A percentile compares a stretch with the other conserved stretches of the same genome.
Conservation (phyloP, 2,113 vertebrate genomes). For the Sphyrna mokarran region DNA sequence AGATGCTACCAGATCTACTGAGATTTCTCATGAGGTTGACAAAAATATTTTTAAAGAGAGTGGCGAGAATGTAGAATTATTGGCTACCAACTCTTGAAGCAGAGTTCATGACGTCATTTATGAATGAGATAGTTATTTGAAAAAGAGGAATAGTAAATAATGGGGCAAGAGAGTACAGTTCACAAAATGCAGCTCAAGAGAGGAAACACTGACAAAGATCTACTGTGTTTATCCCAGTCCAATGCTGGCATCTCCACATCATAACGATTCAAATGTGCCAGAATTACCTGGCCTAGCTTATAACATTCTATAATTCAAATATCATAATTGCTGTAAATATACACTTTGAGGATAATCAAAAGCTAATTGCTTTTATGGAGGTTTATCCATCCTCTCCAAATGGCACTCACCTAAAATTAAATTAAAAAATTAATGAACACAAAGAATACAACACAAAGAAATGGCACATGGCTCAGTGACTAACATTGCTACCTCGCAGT, state of each 20-base stretch:
- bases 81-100: background rate
- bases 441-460: too few relatives aligned
- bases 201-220: background rate
- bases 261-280: too few relatives aligned
- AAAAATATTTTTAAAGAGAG: background rate
- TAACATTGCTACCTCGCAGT: too few relatives aligned
- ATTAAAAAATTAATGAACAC: background rate
- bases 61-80: background rate
- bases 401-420: background rate
- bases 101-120: background rate
- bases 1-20: too few relatives aligned
- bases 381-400: background rate
- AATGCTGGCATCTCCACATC: too few relatives aligned
- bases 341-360: too few relatives aligned
- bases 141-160: background rate
- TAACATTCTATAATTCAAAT: too few relatives aligned
- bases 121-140: background rate
- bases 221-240: too few relatives aligned
- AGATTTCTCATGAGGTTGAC: background rate
- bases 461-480: too few relatives aligned
- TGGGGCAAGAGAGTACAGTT: background rate
- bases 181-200: background rate
- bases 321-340: too few relatives aligned
- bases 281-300: too few relatives aligned
- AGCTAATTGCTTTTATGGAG: background rate